Evolutionary conservation across 2,888 invertebrate genomes (phyloP), one percentile per base, ranked within the genome.

Genomic region (Dryobota labecula): DNA sequence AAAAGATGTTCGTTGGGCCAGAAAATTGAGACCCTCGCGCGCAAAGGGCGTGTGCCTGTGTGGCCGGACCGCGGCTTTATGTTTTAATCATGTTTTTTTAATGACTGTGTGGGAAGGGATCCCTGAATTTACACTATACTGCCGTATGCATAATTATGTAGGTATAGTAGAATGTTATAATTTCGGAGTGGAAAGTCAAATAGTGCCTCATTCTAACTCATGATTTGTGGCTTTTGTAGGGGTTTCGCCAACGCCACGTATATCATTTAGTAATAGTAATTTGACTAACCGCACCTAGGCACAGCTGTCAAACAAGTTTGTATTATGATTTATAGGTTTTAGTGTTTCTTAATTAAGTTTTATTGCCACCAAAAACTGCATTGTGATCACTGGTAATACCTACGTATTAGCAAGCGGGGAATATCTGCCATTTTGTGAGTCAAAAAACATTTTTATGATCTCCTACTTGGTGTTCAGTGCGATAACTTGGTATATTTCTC

Each of bases 11-110:
- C 85, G 76, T 72, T 79, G 84, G 84, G 49, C 88, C 80, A 84
- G 87, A 90, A 88, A 89, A 90, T 90, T 90, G 82, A 85, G 83
- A 80, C 75, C 80, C 67, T 71, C 74, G 80, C 69, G 63, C 24
- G 68, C 70, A 57, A 68, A 66, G 68, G 63, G 58, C 61, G 62
- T 47, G 51, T 60, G 47, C 62, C 67, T 53, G 68, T 24, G 67
- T 41, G 47, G 43, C 61, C 54, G 69, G 54, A 65, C 79, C 56
- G 15, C 60, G 64, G 70, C 47, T 84, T 81, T 76, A 62, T 70
- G 69, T 73, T 81, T 69, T 76, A 81, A 81, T 78, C 58, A 76
- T 78, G 64, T 76, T 81, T 73, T 83, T 78, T 61, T 76, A 80
- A 83, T 79, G 65, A 66, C 54, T 67, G 24, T 57, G 66, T 69